Evolutionary conservation across 2,113 vertebrate species (phyloP).

Genomic region (Neodontobutis hainanensis): DNA sequence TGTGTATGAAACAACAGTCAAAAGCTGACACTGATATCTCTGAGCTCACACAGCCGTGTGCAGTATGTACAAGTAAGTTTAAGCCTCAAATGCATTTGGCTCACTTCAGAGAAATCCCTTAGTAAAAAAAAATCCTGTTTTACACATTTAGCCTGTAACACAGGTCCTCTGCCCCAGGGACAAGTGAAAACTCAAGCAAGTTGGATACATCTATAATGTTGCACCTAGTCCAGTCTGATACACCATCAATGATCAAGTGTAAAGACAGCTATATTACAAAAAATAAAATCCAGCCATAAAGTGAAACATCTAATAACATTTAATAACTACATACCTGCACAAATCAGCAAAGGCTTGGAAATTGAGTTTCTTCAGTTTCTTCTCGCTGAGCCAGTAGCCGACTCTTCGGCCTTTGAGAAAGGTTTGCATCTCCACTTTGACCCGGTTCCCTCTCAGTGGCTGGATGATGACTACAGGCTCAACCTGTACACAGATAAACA

Average conservation of each 20-base stretch:
- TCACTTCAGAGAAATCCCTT: too few relatives aligned
- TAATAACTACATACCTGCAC: too few relatives aligned
- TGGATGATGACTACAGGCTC: slow-evolving; percentile 52
- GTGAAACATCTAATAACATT: too few relatives aligned
- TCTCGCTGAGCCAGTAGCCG: slow-evolving; percentile 98
- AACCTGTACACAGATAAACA: slow-evolving; percentile 50
- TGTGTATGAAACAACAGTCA: background rate
- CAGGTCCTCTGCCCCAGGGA: background rate
- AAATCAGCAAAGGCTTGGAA: slow-evolving; percentile 95
- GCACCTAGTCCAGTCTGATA: too few relatives aligned
- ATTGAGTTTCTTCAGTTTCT: slow-evolving; percentile 98
- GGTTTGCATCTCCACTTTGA: slow-evolving; percentile 87
- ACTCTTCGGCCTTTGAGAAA: slow-evolving; percentile 93
- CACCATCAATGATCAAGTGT: too few relatives aligned
- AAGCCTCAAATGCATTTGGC: too few relatives aligned
- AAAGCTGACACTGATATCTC: background rate
- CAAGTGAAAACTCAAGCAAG: too few relatives aligned
- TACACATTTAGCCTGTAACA: slow-evolving; percentile 16
- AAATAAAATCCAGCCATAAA: too few relatives aligned
- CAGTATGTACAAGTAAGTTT: too few relatives aligned
- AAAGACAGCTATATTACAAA: too few relatives aligned
- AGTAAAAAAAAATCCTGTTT: slow-evolving; percentile 4
- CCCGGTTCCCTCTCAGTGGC: slow-evolving; percentile 28
- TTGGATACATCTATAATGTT: too few relatives aligned
- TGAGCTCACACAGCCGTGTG: background rate